Evolutionary conservation across 1,140 invertebrate genomes (phyloP).

Genomic region (Pogonognathellus flavescens): DNA sequence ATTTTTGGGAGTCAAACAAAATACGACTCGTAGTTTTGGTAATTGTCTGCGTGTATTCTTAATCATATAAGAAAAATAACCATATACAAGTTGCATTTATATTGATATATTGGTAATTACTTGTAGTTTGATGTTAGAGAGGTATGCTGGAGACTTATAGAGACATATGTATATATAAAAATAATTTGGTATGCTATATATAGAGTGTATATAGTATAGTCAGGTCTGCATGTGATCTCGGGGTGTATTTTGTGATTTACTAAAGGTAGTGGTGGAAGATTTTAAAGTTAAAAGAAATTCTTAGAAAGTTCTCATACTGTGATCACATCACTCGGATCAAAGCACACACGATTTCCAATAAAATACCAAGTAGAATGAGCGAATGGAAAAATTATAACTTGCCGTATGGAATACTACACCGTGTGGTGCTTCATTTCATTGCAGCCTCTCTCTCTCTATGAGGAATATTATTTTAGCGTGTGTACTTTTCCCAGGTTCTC

Average conservation of each 20-base stretch:
- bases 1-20: too few relatives aligned
- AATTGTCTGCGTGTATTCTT: too few relatives aligned
- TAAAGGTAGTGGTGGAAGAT: neutral
- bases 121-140: too few relatives aligned
- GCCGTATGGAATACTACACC: neutral
- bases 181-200: neutral
- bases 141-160: too few relatives aligned
- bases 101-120: too few relatives aligned
- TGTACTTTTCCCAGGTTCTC: too few relatives aligned
- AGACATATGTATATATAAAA: too few relatives aligned
- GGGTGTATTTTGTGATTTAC: neutral
- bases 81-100: too few relatives aligned
- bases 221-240: neutral
- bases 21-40: too few relatives aligned
- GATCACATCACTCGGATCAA: constrained; percentile 44
- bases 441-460: neutral
- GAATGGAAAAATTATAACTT: constrained; percentile 12
- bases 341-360: constrained; percentile 9
- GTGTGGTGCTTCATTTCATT: neutral
- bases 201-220: neutral
- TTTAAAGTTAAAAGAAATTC: neutral
- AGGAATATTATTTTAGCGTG: neutral
- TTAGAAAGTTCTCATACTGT: constrained; percentile 18
- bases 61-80: too few relatives aligned
- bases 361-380: neutral